Evolutionary conservation across 2,888 invertebrate species (phyloP), one percentile per base, ranked within the genome.

Genomic region (Ophion obscuratus): DNA sequence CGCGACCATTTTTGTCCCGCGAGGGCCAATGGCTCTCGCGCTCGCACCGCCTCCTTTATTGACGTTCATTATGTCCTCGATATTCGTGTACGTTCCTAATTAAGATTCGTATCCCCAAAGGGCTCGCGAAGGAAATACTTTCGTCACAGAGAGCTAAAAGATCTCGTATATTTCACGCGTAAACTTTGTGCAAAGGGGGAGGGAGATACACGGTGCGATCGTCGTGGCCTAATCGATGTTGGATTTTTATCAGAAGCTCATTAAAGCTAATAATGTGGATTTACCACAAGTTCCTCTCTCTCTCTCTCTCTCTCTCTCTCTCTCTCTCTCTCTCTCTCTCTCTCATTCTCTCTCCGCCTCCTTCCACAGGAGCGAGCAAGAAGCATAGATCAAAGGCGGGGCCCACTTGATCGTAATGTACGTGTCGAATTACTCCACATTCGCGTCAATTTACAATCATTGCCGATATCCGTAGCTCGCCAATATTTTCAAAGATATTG

Each of bases 241-340:
- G 90, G 89, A 89, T 90, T 90, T 71, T 53, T 57, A 36, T 66
- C 27, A 90, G 89, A 88, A 90, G 91, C 91, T 93, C 92, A 92
- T 93, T 93, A 92, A 92, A 92, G 90, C 91, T 92, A 93, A 93
- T 92, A 93, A 92, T 92, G 92, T 91, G 90, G 92, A 92, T 93
- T 92, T 93, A 92, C 92, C 91, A 27, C 68, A 92, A 92, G 91
- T 91, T n/a, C n/a, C n/a, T n/a, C n/a, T 92, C 91, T 87, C 90
- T 62, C 5, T 44, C 73, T 62, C 36, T 36, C 17, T 79, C 62
- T 70, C 67, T 81, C 73, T 81, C 76, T 53, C 14, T 57, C 76
- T 47, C 61, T 68, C 36, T 59, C 66, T 11, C 86, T 84, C 82
- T 17, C 87, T 47, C 47, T 47, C 9, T 47, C 53, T 53, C 17